Evolutionary conservation across 2,888 invertebrate species (phyloP).

Genomic region (Drosophila mettleri): DNA sequence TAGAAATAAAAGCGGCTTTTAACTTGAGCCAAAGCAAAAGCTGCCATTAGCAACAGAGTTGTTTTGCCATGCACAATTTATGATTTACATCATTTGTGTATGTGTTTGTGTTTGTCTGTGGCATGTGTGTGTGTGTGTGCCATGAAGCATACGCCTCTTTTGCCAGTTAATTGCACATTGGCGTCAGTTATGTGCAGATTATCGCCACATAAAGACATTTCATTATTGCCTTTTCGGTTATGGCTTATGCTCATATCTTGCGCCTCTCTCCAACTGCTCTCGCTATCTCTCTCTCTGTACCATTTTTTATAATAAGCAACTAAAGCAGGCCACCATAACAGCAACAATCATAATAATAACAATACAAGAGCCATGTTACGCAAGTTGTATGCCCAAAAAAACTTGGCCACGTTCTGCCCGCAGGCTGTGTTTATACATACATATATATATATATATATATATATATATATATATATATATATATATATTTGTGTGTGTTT

Average conservation of each 20-base stretch:
- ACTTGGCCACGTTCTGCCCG: slow-evolving; percentile 29
- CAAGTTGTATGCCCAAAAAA: slow-evolving; percentile 46
- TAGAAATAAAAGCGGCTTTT: slow-evolving; percentile 11
- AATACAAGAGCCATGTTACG: slow-evolving; percentile 37
- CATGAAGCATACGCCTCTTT: slow-evolving; percentile 3
- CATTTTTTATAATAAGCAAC: slow-evolving; percentile 57
- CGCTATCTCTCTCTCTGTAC: slow-evolving; percentile 27
- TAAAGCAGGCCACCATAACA: slow-evolving; percentile 28
- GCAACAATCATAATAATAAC: slow-evolving; percentile 41
- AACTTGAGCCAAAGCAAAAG: slow-evolving; percentile 4
- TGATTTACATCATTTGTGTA: slow-evolving; percentile 6
- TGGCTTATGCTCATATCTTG: slow-evolving; percentile 35
- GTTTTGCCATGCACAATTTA: slow-evolving; percentile 2
- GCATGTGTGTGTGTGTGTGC: neutral
- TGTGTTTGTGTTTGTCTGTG: neutral
- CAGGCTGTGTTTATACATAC: slow-evolving; percentile 11
- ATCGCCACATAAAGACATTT: slow-evolving; percentile 78
- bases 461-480: neutral
- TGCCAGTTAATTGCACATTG: slow-evolving; percentile 70
- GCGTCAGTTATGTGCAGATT: slow-evolving; percentile 66
- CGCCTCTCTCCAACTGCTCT: slow-evolving; percentile 3
- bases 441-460: neutral
- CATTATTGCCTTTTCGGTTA: slow-evolving; percentile 58
- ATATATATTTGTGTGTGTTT: neutral
- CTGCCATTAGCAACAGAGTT: slow-evolving; percentile 10